Evolutionary conservation across 2,113 vertebrate genomes (phyloP).

Genomic region (Fulica atra): DNA sequence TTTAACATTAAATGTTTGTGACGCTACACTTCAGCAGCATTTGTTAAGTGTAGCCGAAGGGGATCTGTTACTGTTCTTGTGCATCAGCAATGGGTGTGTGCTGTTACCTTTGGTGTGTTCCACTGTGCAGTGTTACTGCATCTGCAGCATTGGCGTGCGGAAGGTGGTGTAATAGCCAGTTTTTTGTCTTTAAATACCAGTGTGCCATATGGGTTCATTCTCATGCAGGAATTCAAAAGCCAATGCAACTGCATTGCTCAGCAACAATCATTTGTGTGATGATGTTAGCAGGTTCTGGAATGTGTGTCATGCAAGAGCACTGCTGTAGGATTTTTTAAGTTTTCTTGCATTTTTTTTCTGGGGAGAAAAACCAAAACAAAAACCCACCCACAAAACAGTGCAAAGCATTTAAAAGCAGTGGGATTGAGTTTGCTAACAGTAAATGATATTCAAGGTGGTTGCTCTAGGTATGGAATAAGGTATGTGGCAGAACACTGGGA

Average conservation of each 20-base stretch:
- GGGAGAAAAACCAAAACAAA: not conserved
- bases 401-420: not conserved
- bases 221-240: not conserved
- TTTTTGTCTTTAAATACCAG: not conserved
- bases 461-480: not conserved
- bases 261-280: not conserved
- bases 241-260: not conserved
- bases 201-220: fast-evolving
- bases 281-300: not conserved
- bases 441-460: not conserved
- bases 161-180: not conserved
- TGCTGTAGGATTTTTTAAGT: not conserved
- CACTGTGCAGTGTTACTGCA: not conserved
- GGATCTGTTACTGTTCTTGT: not conserved
- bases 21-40: no score
- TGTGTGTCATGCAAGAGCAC: not conserved
- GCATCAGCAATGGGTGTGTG: not conserved
- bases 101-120: not conserved
- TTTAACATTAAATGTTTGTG: not conserved
- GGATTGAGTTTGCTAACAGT: not conserved
- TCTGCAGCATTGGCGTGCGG: not conserved
- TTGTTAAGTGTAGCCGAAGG: not conserved
- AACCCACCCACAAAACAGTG: not conserved
- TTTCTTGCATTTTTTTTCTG: not conserved
- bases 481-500: not conserved